phyloP scores from a whole-genome alignment of 2,797 vertebrate genomes.

The Hypotaenidia okinawae region DNA sequence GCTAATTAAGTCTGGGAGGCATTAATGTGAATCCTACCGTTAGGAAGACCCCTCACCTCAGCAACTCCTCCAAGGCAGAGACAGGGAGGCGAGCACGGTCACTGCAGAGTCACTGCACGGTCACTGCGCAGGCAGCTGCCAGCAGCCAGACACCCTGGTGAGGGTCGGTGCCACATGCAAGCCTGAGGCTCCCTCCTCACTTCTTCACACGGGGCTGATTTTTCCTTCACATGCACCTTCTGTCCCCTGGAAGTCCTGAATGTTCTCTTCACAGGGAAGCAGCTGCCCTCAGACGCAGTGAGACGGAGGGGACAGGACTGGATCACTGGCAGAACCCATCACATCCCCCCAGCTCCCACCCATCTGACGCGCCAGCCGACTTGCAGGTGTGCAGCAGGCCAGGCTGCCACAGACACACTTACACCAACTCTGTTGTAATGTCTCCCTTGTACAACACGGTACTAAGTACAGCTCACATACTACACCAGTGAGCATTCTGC shows the following conservation, averaged over 20 bases:
- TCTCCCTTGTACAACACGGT: not conserved
- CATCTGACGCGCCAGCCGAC: constrained; percentile 51
- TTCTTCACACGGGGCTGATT: not conserved
- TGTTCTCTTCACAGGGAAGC: constrained; percentile 15
- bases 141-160: not conserved
- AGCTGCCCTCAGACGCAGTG: not conserved
- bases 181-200: not conserved
- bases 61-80: not conserved
- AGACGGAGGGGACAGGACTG: constrained; percentile 39
- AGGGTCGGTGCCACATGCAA: fast-evolving
- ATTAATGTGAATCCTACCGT: fast-evolving
- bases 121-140: not conserved
- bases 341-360: constrained; percentile 26
- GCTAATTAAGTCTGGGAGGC: not conserved
- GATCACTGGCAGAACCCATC: not conserved
- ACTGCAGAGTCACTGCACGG: no score
- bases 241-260: not conserved
- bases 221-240: not conserved
- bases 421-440: constrained; percentile 14
- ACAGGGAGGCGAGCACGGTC: fast-evolving
- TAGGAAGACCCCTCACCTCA: not conserved
- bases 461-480: not conserved
- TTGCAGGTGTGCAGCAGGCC: constrained; percentile 39
- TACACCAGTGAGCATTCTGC: not conserved
- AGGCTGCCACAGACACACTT: not conserved